Base-by-base conservation (phyloP, 2,113 vertebrate species). In the Crotalus tigris region DNA sequence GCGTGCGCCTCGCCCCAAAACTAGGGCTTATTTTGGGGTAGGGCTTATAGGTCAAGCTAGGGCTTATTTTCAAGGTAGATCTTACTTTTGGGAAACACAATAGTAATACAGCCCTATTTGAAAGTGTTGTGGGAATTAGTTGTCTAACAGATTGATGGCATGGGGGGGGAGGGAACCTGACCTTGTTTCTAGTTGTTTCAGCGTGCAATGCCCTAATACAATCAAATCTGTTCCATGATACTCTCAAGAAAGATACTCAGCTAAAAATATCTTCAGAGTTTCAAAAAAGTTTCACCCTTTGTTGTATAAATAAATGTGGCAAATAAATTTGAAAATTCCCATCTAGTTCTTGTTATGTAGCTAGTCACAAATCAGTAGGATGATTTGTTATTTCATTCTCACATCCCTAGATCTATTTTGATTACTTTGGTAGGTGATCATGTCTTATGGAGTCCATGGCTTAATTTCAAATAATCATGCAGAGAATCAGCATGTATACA, bases 1-100 rank as follows among this genome's bases (percentile, higher is more conserved):
- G 49, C 8, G 0, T 51, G 49, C 8, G 1, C 49, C 1, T 51
- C 1, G 0, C 8, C 1, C 8, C 49, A 8, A 51, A 51, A 51
- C 49, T 51, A 51, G 49, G 49, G 49, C 49, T 51, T 51, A 51
- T 51, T 51, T 51, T 51, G 49, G 49, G 49, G 49, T 51, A 51
- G 49, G 49, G 49, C 49, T 51, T 51, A 51, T 51, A 51, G 49
- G 49, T 49, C 49, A 49, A 49, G 7, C 6, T 49, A 8, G 49
- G 7, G 49, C 49, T 49, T 49, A 49, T 8, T 49, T 49, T 49
- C 49, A 49, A 8, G 49, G 49, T 51, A 51, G 49, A 51, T 9
- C 8, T 51, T 51, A 51, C 49, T 51, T 51, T 51, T 51, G 49
- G 49, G 49, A 51, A 51, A 51, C 8, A 51, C 49, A 51, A 7